Evolutionary conservation across 2,888 invertebrate species (phyloP), one percentile per base, ranked within the genome.

Genomic region (Ferdinandea cuprea): DNA sequence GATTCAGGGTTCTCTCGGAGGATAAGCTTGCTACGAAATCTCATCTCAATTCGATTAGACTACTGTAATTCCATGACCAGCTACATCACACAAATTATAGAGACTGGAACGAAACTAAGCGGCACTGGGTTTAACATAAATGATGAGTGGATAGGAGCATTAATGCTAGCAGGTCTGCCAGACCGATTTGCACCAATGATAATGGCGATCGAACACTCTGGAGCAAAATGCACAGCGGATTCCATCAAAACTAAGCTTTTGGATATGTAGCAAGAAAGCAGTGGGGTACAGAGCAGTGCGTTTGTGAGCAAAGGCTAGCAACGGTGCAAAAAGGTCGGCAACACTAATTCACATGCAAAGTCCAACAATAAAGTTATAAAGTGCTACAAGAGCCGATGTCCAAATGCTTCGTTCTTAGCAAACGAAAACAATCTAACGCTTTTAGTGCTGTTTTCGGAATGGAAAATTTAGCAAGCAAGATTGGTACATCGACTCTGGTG

Each of bases 401-500:
- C 7, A 50, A 46, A 48, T 15, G 1, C 28, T 30, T 19, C 28
- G 2, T 40, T 8, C 17, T 35, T n/a, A 35, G 35, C 17, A 59
- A 77, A 9, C 42, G 30, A 5, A 72, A 78, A 58, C 66, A 73
- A 17, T 59, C 61, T n/a, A 86, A 85, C 58, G 86, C 85, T 19
- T 87, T 88, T 76, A 86, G 87, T 85, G 25, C 86, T 86, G 59
- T 74, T 61, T 61, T 50, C 32, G 58, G 0, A 71, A n/a, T 28
- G 28, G 40, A 48, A 86, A 86, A 74, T 59, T 85, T 17, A 87
- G 71, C n/a, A 86, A 85, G 15, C 52, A 54, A n/a, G 86, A 87
- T 40, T 35, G 35, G n/a, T 35, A 35, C 3, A 3, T 88, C 44
- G 87, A 88, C 63, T 86, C 86, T 6, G 88, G 87, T 5, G 87